Evolutionary conservation across 2,888 invertebrate genomes (phyloP).

Genomic region (Caenorhabditis macrosperma): DNA sequence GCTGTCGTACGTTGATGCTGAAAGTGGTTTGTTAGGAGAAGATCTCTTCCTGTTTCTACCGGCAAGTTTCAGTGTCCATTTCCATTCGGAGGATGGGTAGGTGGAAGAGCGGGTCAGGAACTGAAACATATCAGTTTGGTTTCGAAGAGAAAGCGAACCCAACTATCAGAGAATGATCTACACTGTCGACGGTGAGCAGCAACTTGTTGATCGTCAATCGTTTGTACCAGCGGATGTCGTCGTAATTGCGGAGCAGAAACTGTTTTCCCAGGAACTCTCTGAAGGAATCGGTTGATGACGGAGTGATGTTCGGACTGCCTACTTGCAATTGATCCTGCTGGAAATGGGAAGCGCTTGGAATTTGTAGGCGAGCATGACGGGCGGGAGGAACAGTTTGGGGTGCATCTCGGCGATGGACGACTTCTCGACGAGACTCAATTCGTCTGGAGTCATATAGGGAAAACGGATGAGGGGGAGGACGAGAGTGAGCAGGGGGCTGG

Average conservation of each 20-base stretch:
- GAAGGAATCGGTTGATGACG: not conserved
- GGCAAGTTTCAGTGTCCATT: slow-evolving; percentile 80
- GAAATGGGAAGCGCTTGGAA: slow-evolving; percentile 81
- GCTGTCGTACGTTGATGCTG: not conserved
- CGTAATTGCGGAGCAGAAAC: slow-evolving; percentile 81
- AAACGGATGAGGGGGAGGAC: slow-evolving; percentile 83
- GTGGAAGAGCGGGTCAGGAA: slow-evolving; percentile 81
- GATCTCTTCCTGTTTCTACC: too few species aligned
- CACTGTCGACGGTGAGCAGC: slow-evolving; percentile 55
- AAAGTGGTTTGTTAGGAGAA: too few species aligned
- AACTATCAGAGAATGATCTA: slow-evolving; percentile 69
- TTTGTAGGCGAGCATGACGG: slow-evolving; percentile 81
- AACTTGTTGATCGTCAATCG: slow-evolving; percentile 76
- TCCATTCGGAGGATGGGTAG: slow-evolving; percentile 81
- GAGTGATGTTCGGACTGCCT: slow-evolving; percentile 19
- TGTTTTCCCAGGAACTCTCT: slow-evolving; percentile 80
- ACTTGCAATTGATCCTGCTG: slow-evolving; percentile 77
- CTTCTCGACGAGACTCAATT: slow-evolving; percentile 88
- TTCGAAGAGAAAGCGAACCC: not conserved
- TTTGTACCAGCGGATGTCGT: slow-evolving; percentile 82
- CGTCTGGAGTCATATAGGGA: slow-evolving; percentile 94
- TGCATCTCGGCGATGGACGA: slow-evolving; percentile 84
- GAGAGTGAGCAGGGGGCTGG: slow-evolving; percentile 70
- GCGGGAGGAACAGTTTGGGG: slow-evolving; percentile 80
- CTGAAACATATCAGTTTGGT: slow-evolving; percentile 50